Percentiles rank a stretch among this genome's conserved stretches.
These are phyloP conservation scores for Machimus atricapillus DNA, from an alignment of 2,888 invertebrate genomes.

Conservation along the genomic window DNA sequence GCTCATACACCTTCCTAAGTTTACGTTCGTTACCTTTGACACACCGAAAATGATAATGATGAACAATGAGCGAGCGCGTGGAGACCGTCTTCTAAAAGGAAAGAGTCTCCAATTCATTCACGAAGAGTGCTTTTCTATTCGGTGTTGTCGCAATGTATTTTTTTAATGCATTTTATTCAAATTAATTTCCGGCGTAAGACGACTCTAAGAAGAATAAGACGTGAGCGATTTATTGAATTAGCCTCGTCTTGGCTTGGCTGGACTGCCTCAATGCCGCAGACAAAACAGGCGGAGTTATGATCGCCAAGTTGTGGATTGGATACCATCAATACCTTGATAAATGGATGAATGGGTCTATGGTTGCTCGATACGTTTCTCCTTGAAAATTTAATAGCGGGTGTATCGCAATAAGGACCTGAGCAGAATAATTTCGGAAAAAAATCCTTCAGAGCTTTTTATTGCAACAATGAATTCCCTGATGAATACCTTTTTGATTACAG, in stretches of 20 bases:
- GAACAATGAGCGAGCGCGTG: background rate
- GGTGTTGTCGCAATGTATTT: slow-evolving; percentile 26
- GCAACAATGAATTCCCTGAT: background rate
- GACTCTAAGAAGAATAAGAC: background rate
- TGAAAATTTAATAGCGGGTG: background rate
- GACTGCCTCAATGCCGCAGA: background rate
- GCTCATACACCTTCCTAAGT: background rate
- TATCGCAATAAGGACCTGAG: background rate
- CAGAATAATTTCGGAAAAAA: background rate
- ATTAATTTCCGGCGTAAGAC: slow-evolving; percentile 45
- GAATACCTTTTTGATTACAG: background rate
- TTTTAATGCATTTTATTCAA: slow-evolving; percentile 47
- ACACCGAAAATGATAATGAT: background rate
- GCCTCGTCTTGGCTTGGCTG: background rate
- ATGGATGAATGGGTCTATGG: background rate
- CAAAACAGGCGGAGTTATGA: background rate
- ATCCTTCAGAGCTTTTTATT: background rate
- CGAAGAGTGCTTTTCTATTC: background rate
- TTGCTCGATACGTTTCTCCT: background rate
- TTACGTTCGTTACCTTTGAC: slow-evolving; percentile 9
- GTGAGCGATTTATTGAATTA: slow-evolving; percentile 42
- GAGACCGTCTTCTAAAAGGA: background rate
- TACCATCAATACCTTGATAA: background rate
- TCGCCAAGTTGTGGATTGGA: background rate
- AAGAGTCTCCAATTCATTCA: background rate